Percentiles rank a stretch among this genome's conserved stretches.
Evolutionary conservation across 2,797 vertebrate species (phyloP).

Genomic region (Leptatherina wallacei): DNA sequence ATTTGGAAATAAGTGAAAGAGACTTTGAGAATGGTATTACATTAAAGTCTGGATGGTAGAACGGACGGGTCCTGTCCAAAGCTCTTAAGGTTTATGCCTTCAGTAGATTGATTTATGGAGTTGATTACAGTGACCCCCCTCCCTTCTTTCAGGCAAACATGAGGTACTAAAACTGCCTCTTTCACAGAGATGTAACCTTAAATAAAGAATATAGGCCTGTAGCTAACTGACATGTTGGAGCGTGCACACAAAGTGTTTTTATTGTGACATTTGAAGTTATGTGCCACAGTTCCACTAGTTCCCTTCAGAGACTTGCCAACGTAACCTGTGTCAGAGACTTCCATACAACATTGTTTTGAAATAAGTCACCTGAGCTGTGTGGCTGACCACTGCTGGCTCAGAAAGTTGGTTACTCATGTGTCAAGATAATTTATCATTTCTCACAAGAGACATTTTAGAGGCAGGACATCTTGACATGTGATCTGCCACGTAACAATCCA

Average conservation of each 20-base stretch:
- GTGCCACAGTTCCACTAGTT: slow-evolving; percentile 34
- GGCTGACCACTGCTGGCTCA: slow-evolving; percentile 58
- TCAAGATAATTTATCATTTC: slow-evolving; percentile 70
- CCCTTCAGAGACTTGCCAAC: slow-evolving; percentile 46
- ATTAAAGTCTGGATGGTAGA: slow-evolving; percentile 42
- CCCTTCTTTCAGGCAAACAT: slow-evolving; percentile 55
- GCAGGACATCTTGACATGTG: slow-evolving; percentile 61
- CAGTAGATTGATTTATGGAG: slow-evolving; percentile 71
- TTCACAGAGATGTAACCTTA: slow-evolving; percentile 58
- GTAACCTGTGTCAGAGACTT: slow-evolving; percentile 62
- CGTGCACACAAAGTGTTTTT: slow-evolving; percentile 55
- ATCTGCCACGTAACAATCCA: slow-evolving; percentile 64
- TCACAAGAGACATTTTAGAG: slow-evolving; percentile 62
- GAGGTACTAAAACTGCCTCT: slow-evolving; percentile 65
- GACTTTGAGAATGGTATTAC: slow-evolving; percentile 57
- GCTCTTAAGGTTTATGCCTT: slow-evolving; percentile 58
- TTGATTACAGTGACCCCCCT: slow-evolving; percentile 66
- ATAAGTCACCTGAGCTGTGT: slow-evolving; percentile 56
- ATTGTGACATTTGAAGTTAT: slow-evolving; percentile 57
- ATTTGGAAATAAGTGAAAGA: slow-evolving; percentile 43
- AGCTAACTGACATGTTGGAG: slow-evolving; percentile 50
- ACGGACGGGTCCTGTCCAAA: slow-evolving; percentile 38
- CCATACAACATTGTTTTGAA: slow-evolving; percentile 66
- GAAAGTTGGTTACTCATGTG: slow-evolving; percentile 52
- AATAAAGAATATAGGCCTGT: slow-evolving; percentile 45